Conservation (phyloP, 2,888 invertebrate genomes). For the Scrobipalpa atriplicella region DNA sequence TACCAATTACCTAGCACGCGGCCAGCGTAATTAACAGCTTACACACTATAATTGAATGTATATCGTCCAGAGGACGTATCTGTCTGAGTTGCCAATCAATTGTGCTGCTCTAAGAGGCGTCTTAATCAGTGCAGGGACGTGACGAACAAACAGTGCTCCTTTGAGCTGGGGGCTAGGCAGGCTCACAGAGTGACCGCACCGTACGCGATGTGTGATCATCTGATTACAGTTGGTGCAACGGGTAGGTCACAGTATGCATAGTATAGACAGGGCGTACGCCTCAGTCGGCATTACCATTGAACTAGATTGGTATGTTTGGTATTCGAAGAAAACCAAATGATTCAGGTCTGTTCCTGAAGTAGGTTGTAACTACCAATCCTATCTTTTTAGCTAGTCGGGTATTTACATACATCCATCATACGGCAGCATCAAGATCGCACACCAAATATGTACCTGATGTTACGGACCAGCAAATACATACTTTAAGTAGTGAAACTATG, state of each 20-base stretch:
- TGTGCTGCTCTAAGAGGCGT: constrained; percentile 46
- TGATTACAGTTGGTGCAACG: background rate
- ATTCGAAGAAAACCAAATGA: too few species aligned
- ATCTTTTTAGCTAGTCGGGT: too few species aligned
- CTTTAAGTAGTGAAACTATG: too few species aligned
- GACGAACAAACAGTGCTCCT: constrained; percentile 55
- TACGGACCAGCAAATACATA: too few species aligned
- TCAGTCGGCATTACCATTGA: too few species aligned
- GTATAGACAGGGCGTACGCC: too few species aligned
- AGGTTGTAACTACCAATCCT: too few species aligned
- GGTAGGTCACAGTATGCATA: background rate
- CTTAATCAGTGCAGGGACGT: constrained; percentile 55
- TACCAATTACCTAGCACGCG: constrained; percentile 1
- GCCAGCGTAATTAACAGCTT: constrained; percentile 29
- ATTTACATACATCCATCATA: too few species aligned
- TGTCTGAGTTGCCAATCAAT: constrained; percentile 57
- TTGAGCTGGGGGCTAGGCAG: constrained; percentile 64
- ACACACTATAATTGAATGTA: constrained; percentile 17
- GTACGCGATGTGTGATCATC: background rate
- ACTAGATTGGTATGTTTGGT: too few species aligned
- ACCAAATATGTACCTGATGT: too few species aligned
- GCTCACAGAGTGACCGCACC: background rate
- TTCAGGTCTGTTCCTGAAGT: too few species aligned
- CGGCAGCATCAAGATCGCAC: too few species aligned
- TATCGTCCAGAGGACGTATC: constrained; percentile 16